Conservation (phyloP, 2,888 invertebrate species). For the Platypus cylindrus region DNA sequence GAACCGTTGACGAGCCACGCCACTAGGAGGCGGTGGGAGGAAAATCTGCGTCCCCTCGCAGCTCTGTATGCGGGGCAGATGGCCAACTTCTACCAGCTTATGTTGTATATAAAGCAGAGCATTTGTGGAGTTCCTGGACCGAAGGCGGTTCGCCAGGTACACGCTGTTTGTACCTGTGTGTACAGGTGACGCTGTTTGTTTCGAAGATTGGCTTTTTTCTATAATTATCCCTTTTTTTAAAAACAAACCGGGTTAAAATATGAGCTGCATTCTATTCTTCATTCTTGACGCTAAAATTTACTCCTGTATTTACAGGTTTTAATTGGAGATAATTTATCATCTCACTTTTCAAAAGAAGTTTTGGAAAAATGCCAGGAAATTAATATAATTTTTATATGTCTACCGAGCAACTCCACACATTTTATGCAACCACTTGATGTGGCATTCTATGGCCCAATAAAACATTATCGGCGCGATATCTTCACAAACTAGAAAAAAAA, state of each 20-base stretch:
- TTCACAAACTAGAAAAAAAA: slow-evolving; percentile 8
- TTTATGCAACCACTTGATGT: slow-evolving; percentile 29
- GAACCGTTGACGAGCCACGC: too few relatives aligned
- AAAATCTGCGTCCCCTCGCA: too few relatives aligned
- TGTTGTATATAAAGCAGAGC: slow-evolving; percentile 31
- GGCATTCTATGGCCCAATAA: slow-evolving; percentile 25
- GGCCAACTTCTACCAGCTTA: slow-evolving; percentile 30
- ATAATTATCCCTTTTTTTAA: slow-evolving; percentile 10
- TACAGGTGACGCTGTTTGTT: slow-evolving; percentile 29
- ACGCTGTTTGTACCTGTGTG: slow-evolving; percentile 26
- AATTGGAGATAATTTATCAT: slow-evolving; percentile 28
- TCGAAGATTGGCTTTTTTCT: slow-evolving; percentile 26
- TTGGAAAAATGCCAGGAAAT: slow-evolving; percentile 25
- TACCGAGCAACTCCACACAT: slow-evolving; percentile 27
- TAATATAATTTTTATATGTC: slow-evolving; percentile 27
- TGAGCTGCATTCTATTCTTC: background rate
- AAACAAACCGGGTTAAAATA: slow-evolving; percentile 2
- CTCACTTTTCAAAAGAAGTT: slow-evolving; percentile 23
- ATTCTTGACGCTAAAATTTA: too few relatives aligned
- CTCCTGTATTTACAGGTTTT: slow-evolving; percentile 1
- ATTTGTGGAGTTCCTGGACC: slow-evolving; percentile 31
- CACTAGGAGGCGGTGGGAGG: too few relatives aligned
- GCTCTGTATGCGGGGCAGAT: slow-evolving; percentile 22
- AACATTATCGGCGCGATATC: slow-evolving; percentile 17
- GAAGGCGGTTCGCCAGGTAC: slow-evolving; percentile 27